Conservation (phyloP, 2,113 vertebrate genomes). For the Reinhardtius hippoglossoides region DNA sequence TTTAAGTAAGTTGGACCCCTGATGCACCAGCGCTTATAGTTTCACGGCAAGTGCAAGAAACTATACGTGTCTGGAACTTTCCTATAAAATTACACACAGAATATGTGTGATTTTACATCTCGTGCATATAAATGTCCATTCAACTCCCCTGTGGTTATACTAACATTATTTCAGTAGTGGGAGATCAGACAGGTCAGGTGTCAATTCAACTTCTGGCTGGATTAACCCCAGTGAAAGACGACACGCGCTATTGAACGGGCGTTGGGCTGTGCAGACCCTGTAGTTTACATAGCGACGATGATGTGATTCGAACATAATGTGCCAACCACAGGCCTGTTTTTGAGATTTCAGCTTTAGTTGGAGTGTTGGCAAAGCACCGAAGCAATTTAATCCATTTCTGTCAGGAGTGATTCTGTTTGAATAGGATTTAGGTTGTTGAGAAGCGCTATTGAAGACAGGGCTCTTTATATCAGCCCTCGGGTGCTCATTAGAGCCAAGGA, state of each 20-base stretch:
- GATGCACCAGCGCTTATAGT: slow-evolving; percentile 19
- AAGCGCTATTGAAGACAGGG: slow-evolving; percentile 33
- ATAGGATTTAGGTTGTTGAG: slow-evolving; percentile 55
- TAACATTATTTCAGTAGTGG: slow-evolving; percentile 16
- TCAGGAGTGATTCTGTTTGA: slow-evolving; percentile 57
- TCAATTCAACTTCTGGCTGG: slow-evolving; percentile 19
- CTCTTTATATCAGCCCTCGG: slow-evolving; percentile 59
- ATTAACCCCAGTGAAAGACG: slow-evolving; percentile 43
- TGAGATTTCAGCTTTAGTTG: slow-evolving; percentile 7
- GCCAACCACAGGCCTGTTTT: slow-evolving; percentile 23
- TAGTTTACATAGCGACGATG: slow-evolving; percentile 8
- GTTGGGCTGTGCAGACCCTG: background rate
- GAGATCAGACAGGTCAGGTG: slow-evolving; percentile 45
- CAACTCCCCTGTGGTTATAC: background rate
- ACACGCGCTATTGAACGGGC: background rate
- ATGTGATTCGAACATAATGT: slow-evolving; percentile 5
- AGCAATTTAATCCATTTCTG: slow-evolving; percentile 56
- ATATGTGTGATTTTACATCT: background rate
- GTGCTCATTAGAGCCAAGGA: slow-evolving; percentile 64
- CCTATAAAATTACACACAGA: background rate
- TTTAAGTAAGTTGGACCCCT: background rate
- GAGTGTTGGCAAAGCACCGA: slow-evolving; percentile 28
- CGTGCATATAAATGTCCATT: slow-evolving; percentile 18
- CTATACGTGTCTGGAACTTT: slow-evolving; percentile 10
- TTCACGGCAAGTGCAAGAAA: slow-evolving; percentile 31